Percentiles rank a stretch among this genome's conserved stretches.
Evolutionary conservation across 2,888 invertebrate genomes (phyloP).

Genomic region (Tyria jacobaeae): DNA sequence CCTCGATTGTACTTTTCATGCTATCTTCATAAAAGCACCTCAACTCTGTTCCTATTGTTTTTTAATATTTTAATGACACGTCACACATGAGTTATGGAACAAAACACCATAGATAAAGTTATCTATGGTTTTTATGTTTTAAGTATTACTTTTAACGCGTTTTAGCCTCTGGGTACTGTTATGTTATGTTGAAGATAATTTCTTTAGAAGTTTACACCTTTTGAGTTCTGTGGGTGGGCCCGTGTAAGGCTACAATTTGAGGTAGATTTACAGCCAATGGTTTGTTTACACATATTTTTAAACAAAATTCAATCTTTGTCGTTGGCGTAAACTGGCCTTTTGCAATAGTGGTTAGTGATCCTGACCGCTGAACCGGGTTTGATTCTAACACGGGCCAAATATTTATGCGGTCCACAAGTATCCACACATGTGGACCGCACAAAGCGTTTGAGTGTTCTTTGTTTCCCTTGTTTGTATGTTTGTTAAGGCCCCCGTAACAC

Average conservation of each 20-base stretch:
- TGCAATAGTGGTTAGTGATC: too few relatives aligned
- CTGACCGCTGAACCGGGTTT: too few relatives aligned
- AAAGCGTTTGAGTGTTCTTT: too few relatives aligned
- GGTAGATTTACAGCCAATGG: background rate
- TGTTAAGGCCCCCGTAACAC: too few relatives aligned
- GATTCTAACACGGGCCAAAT: too few relatives aligned
- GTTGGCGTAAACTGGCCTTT: too few relatives aligned
- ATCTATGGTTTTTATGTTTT: constrained; percentile 36
- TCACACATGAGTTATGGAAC: constrained; percentile 47
- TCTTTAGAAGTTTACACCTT: constrained; percentile 13
- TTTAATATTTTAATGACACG: constrained; percentile 59
- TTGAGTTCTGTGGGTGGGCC: constrained; percentile 33
- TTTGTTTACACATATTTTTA: background rate
- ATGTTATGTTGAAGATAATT: constrained; percentile 27
- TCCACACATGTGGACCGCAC: too few relatives aligned
- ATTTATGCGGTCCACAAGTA: too few relatives aligned
- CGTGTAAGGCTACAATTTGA: background rate
- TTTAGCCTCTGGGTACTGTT: constrained; percentile 33
- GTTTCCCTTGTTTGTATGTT: too few relatives aligned
- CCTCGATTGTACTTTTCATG: constrained; percentile 26
- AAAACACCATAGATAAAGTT: constrained; percentile 32
- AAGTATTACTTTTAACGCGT: constrained; percentile 28
- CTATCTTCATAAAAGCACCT: constrained; percentile 37
- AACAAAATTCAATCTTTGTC: background rate
- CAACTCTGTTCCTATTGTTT: constrained; percentile 42